These are phyloP conservation scores for Orussus abietinus DNA, from an alignment of 1,140 invertebrate species.

Conservation along the genomic window DNA sequence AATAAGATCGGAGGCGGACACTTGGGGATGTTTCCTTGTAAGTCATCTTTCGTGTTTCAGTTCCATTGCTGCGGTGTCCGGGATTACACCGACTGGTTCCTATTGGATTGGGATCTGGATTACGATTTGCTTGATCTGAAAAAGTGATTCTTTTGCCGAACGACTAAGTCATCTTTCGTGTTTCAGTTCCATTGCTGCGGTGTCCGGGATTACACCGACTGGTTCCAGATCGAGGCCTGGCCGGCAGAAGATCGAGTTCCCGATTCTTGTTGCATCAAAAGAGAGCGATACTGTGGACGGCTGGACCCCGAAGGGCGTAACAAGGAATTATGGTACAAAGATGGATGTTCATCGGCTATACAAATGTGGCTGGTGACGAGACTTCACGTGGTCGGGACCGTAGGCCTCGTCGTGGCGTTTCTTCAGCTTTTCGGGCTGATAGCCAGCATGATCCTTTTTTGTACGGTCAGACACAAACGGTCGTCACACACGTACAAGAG, in stretches of 20 bases:
- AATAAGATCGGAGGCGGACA: no score
- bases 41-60: constrained; percentile 52
- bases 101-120: no score
- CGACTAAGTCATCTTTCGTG: constrained; percentile 22
- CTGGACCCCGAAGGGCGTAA: constrained; percentile 50
- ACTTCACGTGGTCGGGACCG: constrained; percentile 66
- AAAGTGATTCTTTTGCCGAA: no score
- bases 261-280: constrained; percentile 72
- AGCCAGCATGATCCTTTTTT: constrained; percentile 73
- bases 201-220: constrained; percentile 77
- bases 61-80: constrained; percentile 83
- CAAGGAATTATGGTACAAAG: constrained; percentile 60
- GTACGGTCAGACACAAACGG: constrained; percentile 68
- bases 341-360: constrained; percentile 67
- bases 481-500: constrained; percentile 67
- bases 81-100: constrained; percentile 79
- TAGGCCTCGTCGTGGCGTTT: constrained; percentile 68
- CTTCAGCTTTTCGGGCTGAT: constrained; percentile 70
- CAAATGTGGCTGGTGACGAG: constrained; percentile 67
- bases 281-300: constrained; percentile 49
- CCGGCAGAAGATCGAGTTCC: constrained; percentile 69
- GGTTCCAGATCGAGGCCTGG: constrained; percentile 79
- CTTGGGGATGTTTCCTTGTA: no score
- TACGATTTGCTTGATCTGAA: no score
- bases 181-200: constrained; percentile 79